Percentiles rank a stretch among this genome's conserved stretches.
These are phyloP conservation scores for Bellardia bayeri DNA, from an alignment of 2,888 invertebrate species.

Conservation along the genomic window DNA sequence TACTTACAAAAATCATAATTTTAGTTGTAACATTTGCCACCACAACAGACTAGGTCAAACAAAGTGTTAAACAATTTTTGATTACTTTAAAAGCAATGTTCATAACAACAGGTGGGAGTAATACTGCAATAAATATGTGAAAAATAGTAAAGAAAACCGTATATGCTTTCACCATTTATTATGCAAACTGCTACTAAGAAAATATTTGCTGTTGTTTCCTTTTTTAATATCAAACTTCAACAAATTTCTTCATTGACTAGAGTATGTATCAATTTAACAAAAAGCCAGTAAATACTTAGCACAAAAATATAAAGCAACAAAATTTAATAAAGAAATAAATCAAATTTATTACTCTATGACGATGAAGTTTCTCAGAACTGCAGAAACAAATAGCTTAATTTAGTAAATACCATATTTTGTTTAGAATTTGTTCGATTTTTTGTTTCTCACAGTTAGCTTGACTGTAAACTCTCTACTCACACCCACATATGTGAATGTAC, in stretches of 20 bases:
- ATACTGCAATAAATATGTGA: no score
- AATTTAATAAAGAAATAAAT: constrained; percentile 45
- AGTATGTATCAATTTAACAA: constrained; percentile 5
- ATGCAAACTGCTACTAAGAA: neutral
- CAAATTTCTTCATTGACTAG: neutral
- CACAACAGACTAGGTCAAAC: neutral
- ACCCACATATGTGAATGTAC: constrained; percentile 20
- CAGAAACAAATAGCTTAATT: constrained; percentile 42
- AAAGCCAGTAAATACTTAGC: neutral
- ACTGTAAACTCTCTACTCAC: constrained; percentile 4
- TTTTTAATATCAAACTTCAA: constrained; percentile 6
- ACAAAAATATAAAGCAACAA: neutral
- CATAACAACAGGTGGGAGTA: neutral
- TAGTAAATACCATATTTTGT: constrained; percentile 24
- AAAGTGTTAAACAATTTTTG: neutral
- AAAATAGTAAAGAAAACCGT: neutral
- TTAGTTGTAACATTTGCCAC: neutral
- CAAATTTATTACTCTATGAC: constrained; percentile 31
- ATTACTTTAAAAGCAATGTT: neutral
- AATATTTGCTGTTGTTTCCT: neutral
- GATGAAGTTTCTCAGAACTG: neutral
- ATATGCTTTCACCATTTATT: neutral
- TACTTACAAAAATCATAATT: no score
- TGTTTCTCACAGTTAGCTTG: neutral
- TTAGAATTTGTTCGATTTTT: neutral